Conservation (phyloP, 2,888 invertebrate species). For the Lucinisca nassula region DNA sequence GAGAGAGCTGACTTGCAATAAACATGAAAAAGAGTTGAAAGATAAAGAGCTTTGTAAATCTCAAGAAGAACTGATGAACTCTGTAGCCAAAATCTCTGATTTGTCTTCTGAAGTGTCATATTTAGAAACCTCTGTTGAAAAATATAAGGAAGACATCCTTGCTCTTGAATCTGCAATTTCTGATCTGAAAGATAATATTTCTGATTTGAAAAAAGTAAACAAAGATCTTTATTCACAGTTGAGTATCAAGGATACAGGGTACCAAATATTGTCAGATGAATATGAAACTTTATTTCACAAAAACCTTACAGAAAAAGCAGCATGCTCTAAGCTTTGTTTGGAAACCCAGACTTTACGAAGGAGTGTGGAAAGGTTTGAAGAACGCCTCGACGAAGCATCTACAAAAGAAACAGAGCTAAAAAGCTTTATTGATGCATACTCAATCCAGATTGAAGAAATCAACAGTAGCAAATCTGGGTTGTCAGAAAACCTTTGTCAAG, state of each 20-base stretch:
- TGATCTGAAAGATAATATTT: background rate
- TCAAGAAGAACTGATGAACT: background rate
- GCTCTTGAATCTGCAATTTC: background rate
- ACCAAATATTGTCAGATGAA: constrained; percentile 10
- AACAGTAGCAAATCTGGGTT: constrained; percentile 20
- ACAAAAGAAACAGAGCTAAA: constrained; percentile 59
- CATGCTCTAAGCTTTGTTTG: background rate
- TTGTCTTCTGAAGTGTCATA: background rate
- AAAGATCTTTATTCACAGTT: constrained; percentile 26
- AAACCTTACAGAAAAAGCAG: background rate
- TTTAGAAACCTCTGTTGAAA: background rate
- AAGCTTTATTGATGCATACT: constrained; percentile 45
- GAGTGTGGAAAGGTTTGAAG: constrained; percentile 31
- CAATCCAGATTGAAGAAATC: constrained; percentile 52
- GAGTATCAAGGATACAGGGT: constrained; percentile 11
- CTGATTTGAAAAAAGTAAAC: constrained; percentile 15
- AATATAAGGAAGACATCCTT: constrained; percentile 1
- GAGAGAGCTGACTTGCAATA: background rate
- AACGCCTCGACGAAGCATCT: constrained; percentile 47
- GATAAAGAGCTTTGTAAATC: background rate
- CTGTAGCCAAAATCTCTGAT: background rate
- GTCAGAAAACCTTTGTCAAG: background rate
- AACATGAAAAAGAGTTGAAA: background rate
- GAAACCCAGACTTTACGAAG: background rate
- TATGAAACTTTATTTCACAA: constrained; percentile 16